Evolutionary conservation across 64 coral and sea anemone species (phyloP), one percentile per base, ranked within the genome.

Genomic region (Platygyra sinensis): DNA sequence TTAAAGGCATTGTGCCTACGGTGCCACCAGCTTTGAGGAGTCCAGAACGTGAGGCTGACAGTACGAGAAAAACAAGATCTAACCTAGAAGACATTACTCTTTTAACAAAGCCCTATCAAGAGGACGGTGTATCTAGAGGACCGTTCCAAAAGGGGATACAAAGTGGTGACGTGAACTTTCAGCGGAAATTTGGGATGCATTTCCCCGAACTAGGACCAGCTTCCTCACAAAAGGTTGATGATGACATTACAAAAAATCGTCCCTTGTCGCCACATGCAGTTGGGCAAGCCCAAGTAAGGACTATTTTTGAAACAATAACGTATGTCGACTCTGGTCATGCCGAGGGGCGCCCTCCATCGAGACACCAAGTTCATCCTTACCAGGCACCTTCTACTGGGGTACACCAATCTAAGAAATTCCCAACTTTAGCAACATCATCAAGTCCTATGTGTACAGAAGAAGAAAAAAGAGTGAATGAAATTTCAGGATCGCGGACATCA

Each of bases 291-390:
- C 52, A 94, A 80, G 88, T 94, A 25, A 89, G 95, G 52, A 94
- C 90, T 59, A 97, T 94, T 71, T 87, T 97, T 87, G 91, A 91
- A 52, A 97, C 95, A 60, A 89, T 81, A 49, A 88, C 59, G 13
- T 94, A 94, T 27, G 28, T 94, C 25, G 87, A 54, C 80, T 87
- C 86, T 29, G 24, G 28, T 64, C n/a, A 33, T 22, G 49, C 71
- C 62, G 86, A 52, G 54, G 36, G 82, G n/a, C 89, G 74, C 15
- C 54, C 30, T n/a, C 60, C 33, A 60, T 52, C 77, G 60, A 22
- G 60, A 27, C 49, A 36, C 31, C 77, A 55, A 57, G 30, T 59
- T 30, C 36, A 36, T 24, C 28, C 57, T 17, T 62, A 51, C 12
- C 72, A 75, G 22, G 55, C 60, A 36, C 20, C 79, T 38, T 14